Conservation (phyloP, 2,113 vertebrate genomes). For the Naja naja region DNA sequence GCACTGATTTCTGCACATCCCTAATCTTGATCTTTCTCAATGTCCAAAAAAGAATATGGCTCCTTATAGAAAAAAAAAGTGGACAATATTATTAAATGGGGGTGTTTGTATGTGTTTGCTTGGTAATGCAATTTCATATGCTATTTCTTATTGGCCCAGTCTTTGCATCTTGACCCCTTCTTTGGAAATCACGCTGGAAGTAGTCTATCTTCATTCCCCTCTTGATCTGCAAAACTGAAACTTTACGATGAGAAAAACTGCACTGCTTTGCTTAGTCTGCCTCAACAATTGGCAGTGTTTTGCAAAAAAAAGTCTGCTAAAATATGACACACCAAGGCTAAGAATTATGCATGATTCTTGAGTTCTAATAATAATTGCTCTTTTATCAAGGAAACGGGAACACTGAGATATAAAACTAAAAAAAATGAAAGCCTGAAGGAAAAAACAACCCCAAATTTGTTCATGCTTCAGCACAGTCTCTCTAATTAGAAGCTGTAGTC, state of each 20-base stretch:
- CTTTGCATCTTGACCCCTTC: neutral
- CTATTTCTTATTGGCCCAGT: neutral
- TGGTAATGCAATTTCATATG: neutral
- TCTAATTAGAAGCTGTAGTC: constrained; percentile 33
- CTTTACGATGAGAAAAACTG: neutral
- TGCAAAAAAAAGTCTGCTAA: neutral
- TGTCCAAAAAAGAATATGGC: neutral
- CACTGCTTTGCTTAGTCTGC: neutral
- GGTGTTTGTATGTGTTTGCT: neutral
- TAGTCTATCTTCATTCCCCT: neutral
- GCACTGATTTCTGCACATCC: neutral
- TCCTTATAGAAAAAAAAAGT: neutral
- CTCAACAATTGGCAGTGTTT: neutral
- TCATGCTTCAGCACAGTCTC: neutral
- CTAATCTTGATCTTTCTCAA: neutral
- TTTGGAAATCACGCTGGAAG: constrained; percentile 3
- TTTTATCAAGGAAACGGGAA: constrained; percentile 19
- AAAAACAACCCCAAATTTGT: neutral
- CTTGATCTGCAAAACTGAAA: neutral
- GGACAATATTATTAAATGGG: neutral
- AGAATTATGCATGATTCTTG: neutral
- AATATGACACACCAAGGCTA: neutral
- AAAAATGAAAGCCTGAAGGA: constrained; percentile 18
- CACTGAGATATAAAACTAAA: constrained; percentile 11
- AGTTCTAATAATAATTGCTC: constrained; percentile 20